These are phyloP conservation scores for Peromyscus leucopus DNA, from an alignment of 2,113 vertebrate genomes.

Conservation along the genomic window DNA sequence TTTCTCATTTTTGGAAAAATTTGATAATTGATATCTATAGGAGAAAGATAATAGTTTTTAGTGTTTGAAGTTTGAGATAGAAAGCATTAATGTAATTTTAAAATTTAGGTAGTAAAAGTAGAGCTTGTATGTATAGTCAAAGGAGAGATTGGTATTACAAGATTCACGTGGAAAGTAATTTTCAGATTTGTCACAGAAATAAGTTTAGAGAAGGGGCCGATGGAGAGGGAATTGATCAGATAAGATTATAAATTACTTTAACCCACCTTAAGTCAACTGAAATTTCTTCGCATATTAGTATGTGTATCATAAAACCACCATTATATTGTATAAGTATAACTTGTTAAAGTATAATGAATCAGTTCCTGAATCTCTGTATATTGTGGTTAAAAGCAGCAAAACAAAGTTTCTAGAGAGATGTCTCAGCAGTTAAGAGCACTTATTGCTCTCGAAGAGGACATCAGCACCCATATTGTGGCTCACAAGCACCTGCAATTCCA, in stretches of 20 bases:
- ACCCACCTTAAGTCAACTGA: constrained; percentile 18
- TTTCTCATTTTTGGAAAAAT: not conserved
- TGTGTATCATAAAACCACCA: constrained; percentile 24
- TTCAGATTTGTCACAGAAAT: constrained; percentile 38
- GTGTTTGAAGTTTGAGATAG: not conserved
- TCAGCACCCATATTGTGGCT: not conserved
- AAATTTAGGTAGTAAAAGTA: not conserved
- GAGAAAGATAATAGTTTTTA: constrained; percentile 1
- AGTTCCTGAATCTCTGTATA: constrained; percentile 67
- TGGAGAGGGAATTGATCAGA: not conserved
- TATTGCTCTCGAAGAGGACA: not conserved
- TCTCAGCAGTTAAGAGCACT: not conserved
- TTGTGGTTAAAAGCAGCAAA: constrained; percentile 65
- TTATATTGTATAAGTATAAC: constrained; percentile 64
- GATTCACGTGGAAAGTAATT: not conserved
- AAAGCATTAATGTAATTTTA: constrained; percentile 33
- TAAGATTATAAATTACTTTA: constrained; percentile 8
- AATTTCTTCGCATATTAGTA: constrained; percentile 18
- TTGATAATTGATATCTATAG: not conserved
- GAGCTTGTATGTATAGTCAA: not conserved
- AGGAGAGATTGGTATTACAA: constrained; percentile 6
- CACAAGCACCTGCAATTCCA: not conserved
- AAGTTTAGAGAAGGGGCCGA: constrained; percentile 2
- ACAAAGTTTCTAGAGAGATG: not conserved
- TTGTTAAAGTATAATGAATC: constrained; percentile 66